Evolutionary conservation across 1,140 invertebrate genomes (phyloP), one percentile per base, ranked within the genome.

Genomic region (Drosophila erecta): DNA sequence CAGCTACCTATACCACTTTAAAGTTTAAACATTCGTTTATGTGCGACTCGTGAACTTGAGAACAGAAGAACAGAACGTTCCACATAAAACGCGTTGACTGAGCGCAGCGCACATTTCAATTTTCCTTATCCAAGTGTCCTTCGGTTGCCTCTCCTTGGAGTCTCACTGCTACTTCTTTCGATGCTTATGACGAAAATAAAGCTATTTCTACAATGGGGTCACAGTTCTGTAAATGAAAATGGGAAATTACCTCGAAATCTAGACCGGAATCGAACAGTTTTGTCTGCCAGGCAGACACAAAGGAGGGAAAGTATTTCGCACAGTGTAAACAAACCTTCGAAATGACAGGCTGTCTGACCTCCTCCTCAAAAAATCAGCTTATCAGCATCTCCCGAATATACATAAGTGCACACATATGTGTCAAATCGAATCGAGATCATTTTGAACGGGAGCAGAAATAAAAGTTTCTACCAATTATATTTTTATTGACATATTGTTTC

Each of bases 291-390:
- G 64, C 47, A 35, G 54, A 60, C 44, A 59, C 20, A 38, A 20
- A 24, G 43, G 46, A 40, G 46, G 49, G 4, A 44, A 20, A 30
- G 27, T 46, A 56, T 79, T 73, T 72, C 30, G 51, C 53, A 40
- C 57, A 46, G 64, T 81, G 83, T 87, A 89, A 87, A 89, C 79
- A 87, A 89, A 87, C 81, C 83, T 87, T 76, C 78, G 53, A 51
- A 79, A 56, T 50, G 62, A 49, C 43, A 73, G 41, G 5, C 41
- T 33, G 38, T 61, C 44, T 64, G 47, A 75, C 57, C 79, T 47
- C 40, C 46, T 56, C 65, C 46, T 62, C 51, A 37, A 17, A 65
- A 67, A 53, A 55, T 49, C 30, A 41, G 47, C 81, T 85, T 85
- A 85, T 85, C 81, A 86, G 60, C 47, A 61, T 61, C 75, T 83